These are phyloP conservation scores for Addax nasomaculatus DNA, from an alignment of 2,113 vertebrate species.

Conservation along the genomic window DNA sequence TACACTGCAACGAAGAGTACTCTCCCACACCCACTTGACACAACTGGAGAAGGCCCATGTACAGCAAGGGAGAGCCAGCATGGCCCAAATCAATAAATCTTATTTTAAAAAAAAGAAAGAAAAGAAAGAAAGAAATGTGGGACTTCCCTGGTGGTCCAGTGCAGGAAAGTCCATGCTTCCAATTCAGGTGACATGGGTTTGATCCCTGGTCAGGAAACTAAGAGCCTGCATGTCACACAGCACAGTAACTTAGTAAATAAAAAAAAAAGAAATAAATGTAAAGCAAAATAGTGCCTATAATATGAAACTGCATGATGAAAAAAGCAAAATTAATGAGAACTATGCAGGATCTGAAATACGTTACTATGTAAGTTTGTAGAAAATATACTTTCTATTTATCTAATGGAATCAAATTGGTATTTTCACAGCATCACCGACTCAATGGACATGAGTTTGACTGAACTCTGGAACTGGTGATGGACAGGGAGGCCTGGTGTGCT, in stretches of 20 bases:
- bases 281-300: neutral
- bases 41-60: neutral
- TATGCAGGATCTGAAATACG: neutral
- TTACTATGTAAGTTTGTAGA: neutral
- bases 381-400: neutral
- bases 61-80: neutral
- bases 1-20: neutral
- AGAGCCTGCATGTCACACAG: neutral
- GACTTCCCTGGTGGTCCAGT: neutral
- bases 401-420: neutral
- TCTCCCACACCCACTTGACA: neutral
- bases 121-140: neutral
- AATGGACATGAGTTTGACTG: too few relatives aligned
- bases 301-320: neutral
- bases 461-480: too few relatives aligned
- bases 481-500: too few relatives aligned
- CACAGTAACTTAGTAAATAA: neutral
- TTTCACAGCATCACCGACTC: neutral
- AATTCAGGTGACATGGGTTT: neutral
- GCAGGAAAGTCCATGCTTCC: neutral
- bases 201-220: neutral
- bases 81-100: neutral
- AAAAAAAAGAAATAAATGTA: neutral
- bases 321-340: constrained; percentile 10
- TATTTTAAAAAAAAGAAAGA: neutral